Evolutionary conservation across 2,888 invertebrate species (phyloP), one percentile per base, ranked within the genome.

Genomic region (Xestobium rufovillosum): DNA sequence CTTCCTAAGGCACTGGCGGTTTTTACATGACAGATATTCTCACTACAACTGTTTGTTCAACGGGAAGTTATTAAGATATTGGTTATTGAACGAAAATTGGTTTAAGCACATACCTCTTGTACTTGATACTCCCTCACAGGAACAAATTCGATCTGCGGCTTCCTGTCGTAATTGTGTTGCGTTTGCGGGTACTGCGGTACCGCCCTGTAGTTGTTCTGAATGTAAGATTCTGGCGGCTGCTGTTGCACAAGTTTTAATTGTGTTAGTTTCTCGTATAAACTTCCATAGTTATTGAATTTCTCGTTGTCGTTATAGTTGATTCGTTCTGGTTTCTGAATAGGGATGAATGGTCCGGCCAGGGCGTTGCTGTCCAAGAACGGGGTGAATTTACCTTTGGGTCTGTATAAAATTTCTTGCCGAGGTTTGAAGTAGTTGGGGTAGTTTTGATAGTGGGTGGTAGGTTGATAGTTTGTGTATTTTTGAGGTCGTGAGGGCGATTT

Each of bases 311-410:
- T 29, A 10, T 34, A 41, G 14, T 25, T 25, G n/a, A 37, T 4
- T 6, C 26, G 16, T 12, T 37, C 43, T 8, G 16, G 9, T 37
- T 31, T 41, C 34, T 44, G 40, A 28, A 73, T 71, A 28, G 73
- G 73, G 43, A 67, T 57, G 56, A 73, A 74, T 43, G 69, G 65
- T 36, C 73, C 73, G 11, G 73, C 72, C 42, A 73, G 49, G 37
- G 71, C 70, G 53, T 74, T 74, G 45, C 65, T 65, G 43, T 70
- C 66, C 46, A 66, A 60, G 60, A 74, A 74, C 45, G 73, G 73
- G 29, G 70, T 73, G 51, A 65, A 66, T 55, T 67, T 61, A 52
- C 58, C 48, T 56, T 67, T 67, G 4, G 38, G 26, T 36, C 45
- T 38, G 25, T 47, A 32, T 25, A 42, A 6, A 8, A 40, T 14